A percentile compares a stretch with the other conserved stretches of the same genome.
These are phyloP conservation scores for Hydractinia echinata DNA, from an alignment of 30 jellyfish, hydroid and myxozoan genomes.

Conservation along the genomic window DNA sequence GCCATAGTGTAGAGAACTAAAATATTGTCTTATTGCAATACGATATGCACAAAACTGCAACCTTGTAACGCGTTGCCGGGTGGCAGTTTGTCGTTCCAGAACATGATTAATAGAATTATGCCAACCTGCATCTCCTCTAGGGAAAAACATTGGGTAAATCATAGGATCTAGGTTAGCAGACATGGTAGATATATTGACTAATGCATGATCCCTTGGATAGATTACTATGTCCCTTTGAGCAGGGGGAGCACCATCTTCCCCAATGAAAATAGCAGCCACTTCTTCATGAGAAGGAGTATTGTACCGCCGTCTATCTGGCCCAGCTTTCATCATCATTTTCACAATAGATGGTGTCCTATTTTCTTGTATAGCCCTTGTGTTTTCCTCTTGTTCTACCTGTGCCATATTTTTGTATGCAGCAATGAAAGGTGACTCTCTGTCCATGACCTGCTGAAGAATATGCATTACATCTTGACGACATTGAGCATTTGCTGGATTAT, in stretches of 20 bases:
- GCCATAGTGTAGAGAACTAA: no score
- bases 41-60: no score
- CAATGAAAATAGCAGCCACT: constrained; percentile 59
- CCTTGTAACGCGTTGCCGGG: no score
- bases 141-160: constrained; percentile 35
- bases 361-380: neutral
- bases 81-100: no score
- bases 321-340: neutral
- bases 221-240: constrained; percentile 53
- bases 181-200: neutral
- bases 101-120: neutral
- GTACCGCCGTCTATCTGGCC: constrained; percentile 38
- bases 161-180: constrained; percentile 40
- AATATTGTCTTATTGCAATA: no score
- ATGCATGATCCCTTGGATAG: constrained; percentile 42
- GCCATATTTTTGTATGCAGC: constrained; percentile 28
- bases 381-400: constrained; percentile 18
- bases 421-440: neutral
- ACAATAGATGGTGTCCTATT: constrained; percentile 16
- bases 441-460: neutral
- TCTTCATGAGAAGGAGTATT: constrained; percentile 43
- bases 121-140: constrained; percentile 44
- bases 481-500: constrained; percentile 9
- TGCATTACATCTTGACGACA: constrained; percentile 3
- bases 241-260: constrained; percentile 65